These are phyloP conservation scores for Aramus guarauna DNA, from an alignment of 2,113 vertebrate species.

Conservation along the genomic window DNA sequence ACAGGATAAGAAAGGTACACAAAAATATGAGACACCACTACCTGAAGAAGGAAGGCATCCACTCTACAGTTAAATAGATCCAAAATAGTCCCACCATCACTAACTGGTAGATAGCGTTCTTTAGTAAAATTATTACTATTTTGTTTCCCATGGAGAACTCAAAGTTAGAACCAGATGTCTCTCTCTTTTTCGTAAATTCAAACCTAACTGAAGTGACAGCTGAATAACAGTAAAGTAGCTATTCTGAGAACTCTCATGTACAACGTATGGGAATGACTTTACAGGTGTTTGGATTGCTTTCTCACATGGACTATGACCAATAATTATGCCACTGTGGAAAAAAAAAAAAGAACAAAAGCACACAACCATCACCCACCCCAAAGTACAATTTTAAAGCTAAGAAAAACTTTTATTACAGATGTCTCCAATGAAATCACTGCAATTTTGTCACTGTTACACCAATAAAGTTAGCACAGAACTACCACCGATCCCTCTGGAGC, in stretches of 20 bases:
- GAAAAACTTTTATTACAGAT: neutral
- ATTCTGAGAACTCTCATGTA: neutral
- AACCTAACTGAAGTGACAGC: slow-evolving; percentile 15
- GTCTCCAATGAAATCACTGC: neutral
- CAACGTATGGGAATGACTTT: neutral
- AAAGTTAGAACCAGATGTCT: slow-evolving; percentile 49
- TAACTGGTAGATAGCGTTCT: neutral
- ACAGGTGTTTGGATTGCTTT: slow-evolving; percentile 26
- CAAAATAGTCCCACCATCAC: neutral
- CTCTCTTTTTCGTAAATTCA: slow-evolving; percentile 34
- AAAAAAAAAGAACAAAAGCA: neutral
- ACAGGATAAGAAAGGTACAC: neutral
- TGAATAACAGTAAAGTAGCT: neutral
- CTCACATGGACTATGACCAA: neutral
- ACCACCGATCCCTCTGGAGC: neutral
- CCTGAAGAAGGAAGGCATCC: neutral
- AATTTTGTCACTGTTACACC: neutral
- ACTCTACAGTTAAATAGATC: neutral
- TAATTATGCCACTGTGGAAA: neutral
- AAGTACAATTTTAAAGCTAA: neutral
- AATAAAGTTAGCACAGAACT: neutral
- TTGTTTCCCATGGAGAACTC: slow-evolving; percentile 30
- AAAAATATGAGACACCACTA: neutral
- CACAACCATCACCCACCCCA: neutral
- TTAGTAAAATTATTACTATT: slow-evolving; percentile 26